phyloP scores from a whole-genome alignment of 2,113 vertebrate genomes.

The Oenanthe melanoleuca region DNA sequence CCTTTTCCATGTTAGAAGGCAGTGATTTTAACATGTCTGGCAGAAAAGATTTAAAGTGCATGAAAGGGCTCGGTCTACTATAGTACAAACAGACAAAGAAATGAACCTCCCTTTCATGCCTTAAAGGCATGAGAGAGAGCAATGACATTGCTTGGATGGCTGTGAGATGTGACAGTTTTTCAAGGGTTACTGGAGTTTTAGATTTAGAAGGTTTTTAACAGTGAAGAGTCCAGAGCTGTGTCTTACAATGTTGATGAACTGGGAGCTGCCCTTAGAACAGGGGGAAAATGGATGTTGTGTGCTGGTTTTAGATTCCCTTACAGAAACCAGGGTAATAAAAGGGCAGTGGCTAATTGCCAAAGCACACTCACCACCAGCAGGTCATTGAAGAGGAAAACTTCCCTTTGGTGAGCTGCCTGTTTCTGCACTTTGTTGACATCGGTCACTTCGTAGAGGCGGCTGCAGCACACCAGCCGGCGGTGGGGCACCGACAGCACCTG shows the following conservation, averaged over 20 bases:
- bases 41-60: constrained; percentile 12
- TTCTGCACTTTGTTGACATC: constrained; percentile 97
- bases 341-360: neutral
- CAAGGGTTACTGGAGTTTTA: neutral
- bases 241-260: neutral
- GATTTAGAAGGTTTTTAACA: neutral
- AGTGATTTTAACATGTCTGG: neutral
- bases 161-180: neutral
- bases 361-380: constrained; percentile 88
- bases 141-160: neutral
- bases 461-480: constrained; percentile 96
- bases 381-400: constrained; percentile 99
- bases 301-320: neutral
- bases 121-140: constrained; percentile 12
- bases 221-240: neutral
- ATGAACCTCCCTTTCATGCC: neutral
- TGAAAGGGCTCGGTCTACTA: neutral
- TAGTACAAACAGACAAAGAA: neutral
- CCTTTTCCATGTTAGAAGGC: neutral
- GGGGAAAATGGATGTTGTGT: neutral
- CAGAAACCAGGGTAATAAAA: neutral
- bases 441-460: constrained; percentile 94
- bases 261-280: neutral
- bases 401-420: constrained; percentile 94
- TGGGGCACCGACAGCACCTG: constrained; percentile 95